phyloP scores from a whole-genome alignment of 2,113 vertebrate species.

The Bos javanicus region DNA sequence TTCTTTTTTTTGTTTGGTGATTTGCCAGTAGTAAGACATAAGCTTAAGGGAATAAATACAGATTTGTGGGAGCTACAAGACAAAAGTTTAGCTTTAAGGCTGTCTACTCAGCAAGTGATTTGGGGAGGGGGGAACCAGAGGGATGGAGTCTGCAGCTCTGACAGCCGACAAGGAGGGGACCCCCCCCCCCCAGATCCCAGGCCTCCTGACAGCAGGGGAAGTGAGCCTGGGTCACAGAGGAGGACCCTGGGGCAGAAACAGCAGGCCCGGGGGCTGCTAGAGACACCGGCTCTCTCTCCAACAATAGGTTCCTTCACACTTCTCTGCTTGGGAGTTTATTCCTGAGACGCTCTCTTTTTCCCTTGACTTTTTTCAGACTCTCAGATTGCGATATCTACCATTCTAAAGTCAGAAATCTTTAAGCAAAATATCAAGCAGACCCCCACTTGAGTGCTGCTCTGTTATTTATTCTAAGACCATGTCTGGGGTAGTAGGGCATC shows the following conservation, averaged over 20 bases:
- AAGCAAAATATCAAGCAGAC: not conserved
- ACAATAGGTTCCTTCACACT: not conserved
- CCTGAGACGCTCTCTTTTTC: not conserved
- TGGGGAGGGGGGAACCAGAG: not conserved
- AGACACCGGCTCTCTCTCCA: not conserved
- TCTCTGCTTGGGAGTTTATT: not conserved
- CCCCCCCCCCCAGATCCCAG: not conserved
- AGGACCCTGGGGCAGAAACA: not conserved
- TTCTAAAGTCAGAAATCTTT: not conserved
- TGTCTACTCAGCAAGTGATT: not conserved
- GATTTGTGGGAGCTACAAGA: not conserved
- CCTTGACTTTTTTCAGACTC: not conserved
- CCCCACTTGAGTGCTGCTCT: fast-evolving
- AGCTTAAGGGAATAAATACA: not conserved
- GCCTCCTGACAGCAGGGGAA: not conserved
- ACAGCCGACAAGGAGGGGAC: not conserved
- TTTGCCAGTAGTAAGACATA: not conserved
- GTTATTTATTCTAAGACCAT: not conserved
- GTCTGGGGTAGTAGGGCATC: not conserved
- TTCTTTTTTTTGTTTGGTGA: not conserved
- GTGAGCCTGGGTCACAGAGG: not conserved
- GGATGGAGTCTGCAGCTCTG: not conserved
- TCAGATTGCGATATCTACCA: not conserved
- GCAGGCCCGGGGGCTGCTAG: fast-evolving
- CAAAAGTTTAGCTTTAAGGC: not conserved